These are phyloP conservation scores for Aphaenogaster floridana DNA, from an alignment of 1,140 invertebrate genomes.

Conservation along the genomic window DNA sequence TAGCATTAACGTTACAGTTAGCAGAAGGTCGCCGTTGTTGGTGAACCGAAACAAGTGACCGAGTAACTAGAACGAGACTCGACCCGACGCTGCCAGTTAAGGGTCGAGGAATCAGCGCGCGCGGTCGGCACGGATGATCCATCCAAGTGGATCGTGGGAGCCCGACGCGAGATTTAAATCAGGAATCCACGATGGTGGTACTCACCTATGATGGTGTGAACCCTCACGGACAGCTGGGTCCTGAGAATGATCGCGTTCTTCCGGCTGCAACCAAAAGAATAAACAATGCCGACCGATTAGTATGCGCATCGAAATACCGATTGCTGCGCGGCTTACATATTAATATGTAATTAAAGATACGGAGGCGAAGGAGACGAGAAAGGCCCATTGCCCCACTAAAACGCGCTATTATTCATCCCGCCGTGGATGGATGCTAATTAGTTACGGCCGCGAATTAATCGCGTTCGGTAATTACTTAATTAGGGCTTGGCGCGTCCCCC, in stretches of 20 bases:
- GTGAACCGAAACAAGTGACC: slow-evolving; percentile 65
- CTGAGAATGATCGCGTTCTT: slow-evolving; percentile 98
- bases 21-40: slow-evolving; percentile 33
- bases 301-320: slow-evolving; percentile 28
- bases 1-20: slow-evolving; percentile 50
- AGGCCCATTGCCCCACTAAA: slow-evolving; percentile 54
- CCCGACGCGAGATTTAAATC: slow-evolving; percentile 68
- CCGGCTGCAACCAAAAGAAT: slow-evolving; percentile 91
- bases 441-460: slow-evolving; percentile 79
- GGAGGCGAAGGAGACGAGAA: background rate
- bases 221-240: slow-evolving; percentile 98
- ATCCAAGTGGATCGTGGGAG: slow-evolving; percentile 74
- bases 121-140: slow-evolving; percentile 70
- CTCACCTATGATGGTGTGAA: slow-evolving; percentile 99
- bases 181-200: slow-evolving; percentile 69
- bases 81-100: slow-evolving; percentile 66
- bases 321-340: slow-evolving; percentile 48
- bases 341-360: slow-evolving; percentile 55
- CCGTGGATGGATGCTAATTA: slow-evolving; percentile 73
- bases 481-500: slow-evolving; percentile 65
- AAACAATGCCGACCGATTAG: slow-evolving; percentile 81
- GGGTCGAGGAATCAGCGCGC: slow-evolving; percentile 69
- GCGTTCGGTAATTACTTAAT: slow-evolving; percentile 81
- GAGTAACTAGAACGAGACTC: slow-evolving; percentile 67
- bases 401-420: slow-evolving; percentile 58